Evolutionary conservation across 1,140 invertebrate genomes (phyloP).

Genomic region (Drosophila nasuta): DNA sequence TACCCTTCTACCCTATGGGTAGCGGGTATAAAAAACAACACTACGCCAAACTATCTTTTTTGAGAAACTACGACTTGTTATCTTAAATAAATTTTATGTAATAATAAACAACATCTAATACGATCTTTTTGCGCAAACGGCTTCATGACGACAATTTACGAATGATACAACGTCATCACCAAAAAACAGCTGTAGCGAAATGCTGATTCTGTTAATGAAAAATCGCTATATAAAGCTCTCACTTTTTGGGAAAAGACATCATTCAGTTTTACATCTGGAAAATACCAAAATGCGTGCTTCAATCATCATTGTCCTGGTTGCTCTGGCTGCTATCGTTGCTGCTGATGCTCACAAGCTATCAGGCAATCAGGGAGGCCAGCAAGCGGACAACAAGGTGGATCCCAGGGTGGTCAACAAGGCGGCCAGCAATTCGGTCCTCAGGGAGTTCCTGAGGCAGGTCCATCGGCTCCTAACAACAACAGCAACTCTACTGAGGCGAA

Average conservation of each 20-base stretch:
- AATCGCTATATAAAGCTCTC: conserved; percentile 32
- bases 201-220: no score
- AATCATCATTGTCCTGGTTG: conserved; percentile 38
- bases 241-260: not conserved
- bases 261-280: not conserved
- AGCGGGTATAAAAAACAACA: no score
- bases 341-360: conserved; percentile 29
- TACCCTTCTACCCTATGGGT: no score
- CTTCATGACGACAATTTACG: no score
- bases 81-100: no score
- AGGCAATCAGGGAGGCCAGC: not conserved
- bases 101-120: no score
- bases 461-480: not conserved
- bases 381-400: not conserved
- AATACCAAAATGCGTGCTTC: conserved; percentile 40
- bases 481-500: not conserved
- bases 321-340: conserved; percentile 31
- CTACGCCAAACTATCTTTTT: no score
- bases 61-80: no score
- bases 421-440: not conserved
- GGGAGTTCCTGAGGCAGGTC: not conserved
- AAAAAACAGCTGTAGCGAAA: no score
- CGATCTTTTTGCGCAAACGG: no score
- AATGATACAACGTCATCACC: no score
- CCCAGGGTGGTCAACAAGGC: not conserved